Evolutionary conservation across 2,113 vertebrate species (phyloP), one percentile per base, ranked within the genome.

Genomic region (Malurus cyaneus): DNA sequence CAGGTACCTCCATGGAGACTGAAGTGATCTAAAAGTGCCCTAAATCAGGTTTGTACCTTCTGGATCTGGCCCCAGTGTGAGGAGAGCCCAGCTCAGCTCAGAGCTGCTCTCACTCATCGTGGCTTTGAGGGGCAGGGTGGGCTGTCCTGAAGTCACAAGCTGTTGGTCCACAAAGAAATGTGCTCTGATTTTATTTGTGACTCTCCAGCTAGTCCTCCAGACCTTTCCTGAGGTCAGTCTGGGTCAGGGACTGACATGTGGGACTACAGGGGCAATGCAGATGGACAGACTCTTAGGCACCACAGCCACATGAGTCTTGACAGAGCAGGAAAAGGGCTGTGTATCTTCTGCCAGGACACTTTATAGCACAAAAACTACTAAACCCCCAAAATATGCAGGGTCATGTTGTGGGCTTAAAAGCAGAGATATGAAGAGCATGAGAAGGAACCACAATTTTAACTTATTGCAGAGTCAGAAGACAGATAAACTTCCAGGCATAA

Each of bases 71-170:
- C n/a, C 52, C 26, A 32, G 32, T 2, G 5, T 64, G 29, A 64
- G 77, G 50, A 34, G 52, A 53, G 18, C 61, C 82, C n/a, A 66
- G 81, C 5, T 5, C 54, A 34, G 42, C 0, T 0, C 29, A 21
- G 47, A 89, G 32, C 28, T 50, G 50, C 78, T 74, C 46, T 64
- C 0, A 0, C 20, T 41, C 49, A 44, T 9, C 0, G 0, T 25
- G 53, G 20, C 47, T 61, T 52, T 57, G 70, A 67, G 80, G 66
- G 71, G 41, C 34, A 24, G 29, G 39, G 11, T 19, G 47, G n/a
- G 25, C 46, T 71, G 57, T 53, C 31, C 54, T 24, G 20, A 52
- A 82, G 36, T 28, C 32, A 44, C 4, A 15, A 8, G 18, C 6
- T 56, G 26, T 12, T 32, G 19, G 18, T 47, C 13, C 16, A n/a